phyloP scores from a whole-genome alignment of 2,888 invertebrate genomes.

The Keiferia lycopersicella region DNA sequence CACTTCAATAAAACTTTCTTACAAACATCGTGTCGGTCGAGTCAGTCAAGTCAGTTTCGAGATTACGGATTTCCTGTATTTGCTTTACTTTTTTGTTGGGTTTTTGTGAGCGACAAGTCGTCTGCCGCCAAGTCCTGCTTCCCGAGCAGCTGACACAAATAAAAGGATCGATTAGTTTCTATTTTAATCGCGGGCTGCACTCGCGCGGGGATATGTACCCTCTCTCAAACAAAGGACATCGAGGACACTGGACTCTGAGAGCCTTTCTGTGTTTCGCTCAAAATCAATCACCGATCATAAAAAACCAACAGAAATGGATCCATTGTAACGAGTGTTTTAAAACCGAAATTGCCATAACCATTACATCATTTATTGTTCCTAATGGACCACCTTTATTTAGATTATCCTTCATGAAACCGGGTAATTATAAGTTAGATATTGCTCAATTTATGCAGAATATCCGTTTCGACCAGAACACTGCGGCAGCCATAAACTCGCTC shows the following conservation, averaged over 20 bases:
- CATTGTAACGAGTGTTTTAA: slow-evolving; percentile 1
- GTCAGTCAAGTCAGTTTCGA: too few species aligned
- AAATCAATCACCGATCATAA: slow-evolving; percentile 38
- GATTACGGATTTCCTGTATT: slow-evolving; percentile 31
- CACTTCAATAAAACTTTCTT: slow-evolving; percentile 10
- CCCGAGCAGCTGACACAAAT: slow-evolving; percentile 71
- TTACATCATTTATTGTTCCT: slow-evolving; percentile 1
- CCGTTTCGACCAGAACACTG: background rate
- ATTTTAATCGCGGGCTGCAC: slow-evolving; percentile 68
- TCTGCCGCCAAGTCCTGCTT: slow-evolving; percentile 36
- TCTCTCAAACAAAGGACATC: slow-evolving; percentile 54
- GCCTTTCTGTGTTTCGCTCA: slow-evolving; percentile 50
- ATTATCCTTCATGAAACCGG: background rate
- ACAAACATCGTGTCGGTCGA: background rate
- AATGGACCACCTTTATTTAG: slow-evolving; percentile 8
- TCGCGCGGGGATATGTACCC: slow-evolving; percentile 49
- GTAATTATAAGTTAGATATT: background rate
- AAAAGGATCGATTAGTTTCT: slow-evolving; percentile 78
- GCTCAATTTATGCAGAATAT: background rate
- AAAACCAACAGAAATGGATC: slow-evolving; percentile 6
- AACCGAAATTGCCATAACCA: slow-evolving; percentile 10
- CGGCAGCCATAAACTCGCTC: slow-evolving; percentile 4
- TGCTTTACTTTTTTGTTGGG: slow-evolving; percentile 28
- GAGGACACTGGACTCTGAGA: slow-evolving; percentile 46
- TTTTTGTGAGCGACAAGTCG: background rate